Evolutionary conservation across 2,113 vertebrate species (phyloP).

Genomic region (Sarotherodon lohbergeri): DNA sequence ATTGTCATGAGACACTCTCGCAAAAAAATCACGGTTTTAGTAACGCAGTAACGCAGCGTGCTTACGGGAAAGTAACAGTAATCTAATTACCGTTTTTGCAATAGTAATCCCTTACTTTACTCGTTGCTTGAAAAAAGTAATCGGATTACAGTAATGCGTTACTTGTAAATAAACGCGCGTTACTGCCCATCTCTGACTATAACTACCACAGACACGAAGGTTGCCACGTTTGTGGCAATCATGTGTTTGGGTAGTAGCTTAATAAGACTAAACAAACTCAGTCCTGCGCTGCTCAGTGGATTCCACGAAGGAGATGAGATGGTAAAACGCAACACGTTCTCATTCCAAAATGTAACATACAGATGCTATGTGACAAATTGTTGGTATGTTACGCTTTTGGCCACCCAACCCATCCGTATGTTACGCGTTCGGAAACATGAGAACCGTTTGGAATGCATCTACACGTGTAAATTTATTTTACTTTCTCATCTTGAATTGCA

Average conservation of each 20-base stretch:
- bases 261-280: neutral
- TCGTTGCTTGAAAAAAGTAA: too few relatives aligned
- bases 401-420: neutral
- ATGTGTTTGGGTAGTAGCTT: neutral
- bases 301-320: neutral
- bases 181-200: neutral
- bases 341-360: rapidly evolving
- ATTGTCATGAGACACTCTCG: too few relatives aligned
- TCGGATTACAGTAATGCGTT: too few relatives aligned
- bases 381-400: neutral
- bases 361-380: rapidly evolving
- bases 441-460: neutral
- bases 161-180: too few relatives aligned
- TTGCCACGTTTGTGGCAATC: rapidly evolving
- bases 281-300: neutral
- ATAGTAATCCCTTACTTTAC: too few relatives aligned
- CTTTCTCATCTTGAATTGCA: neutral
- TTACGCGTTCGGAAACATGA: neutral
- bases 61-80: too few relatives aligned
- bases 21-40: too few relatives aligned
- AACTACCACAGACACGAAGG: neutral
- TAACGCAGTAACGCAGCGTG: too few relatives aligned
- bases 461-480: neutral
- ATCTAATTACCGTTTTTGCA: too few relatives aligned
- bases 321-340: neutral